phyloP scores from a whole-genome alignment of 2,113 vertebrate species.

The Fulica atra region DNA sequence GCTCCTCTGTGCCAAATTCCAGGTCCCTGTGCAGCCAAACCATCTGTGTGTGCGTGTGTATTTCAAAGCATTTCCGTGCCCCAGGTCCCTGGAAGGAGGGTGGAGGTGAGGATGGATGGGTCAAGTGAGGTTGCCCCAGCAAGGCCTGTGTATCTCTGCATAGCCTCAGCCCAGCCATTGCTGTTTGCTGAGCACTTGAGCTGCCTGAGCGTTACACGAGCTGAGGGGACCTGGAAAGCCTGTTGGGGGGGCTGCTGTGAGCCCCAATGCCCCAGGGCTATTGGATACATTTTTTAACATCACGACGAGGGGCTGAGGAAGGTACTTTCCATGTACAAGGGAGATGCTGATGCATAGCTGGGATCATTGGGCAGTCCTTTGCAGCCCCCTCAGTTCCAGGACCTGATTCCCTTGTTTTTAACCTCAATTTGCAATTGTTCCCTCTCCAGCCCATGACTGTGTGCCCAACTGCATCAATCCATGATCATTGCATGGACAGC shows the following conservation, averaged over 20 bases:
- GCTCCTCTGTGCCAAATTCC: not conserved
- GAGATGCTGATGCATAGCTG: not conserved
- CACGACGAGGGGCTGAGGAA: not conserved
- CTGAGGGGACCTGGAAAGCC: not conserved
- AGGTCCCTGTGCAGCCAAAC: not conserved
- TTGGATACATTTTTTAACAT: not conserved
- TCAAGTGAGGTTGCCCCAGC: not conserved
- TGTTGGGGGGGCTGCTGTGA: not conserved
- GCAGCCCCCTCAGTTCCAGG: not conserved
- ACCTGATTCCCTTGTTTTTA: not conserved
- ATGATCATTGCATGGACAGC: not conserved
- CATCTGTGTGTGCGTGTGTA: too few species aligned
- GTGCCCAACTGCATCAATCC: not conserved
- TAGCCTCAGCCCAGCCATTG: not conserved
- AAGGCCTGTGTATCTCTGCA: not conserved
- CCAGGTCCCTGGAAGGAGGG: not conserved
- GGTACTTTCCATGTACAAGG: fast-evolving
- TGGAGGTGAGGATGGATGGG: not conserved
- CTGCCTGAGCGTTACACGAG: not conserved
- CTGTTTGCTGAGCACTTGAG: not conserved
- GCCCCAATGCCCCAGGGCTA: not conserved
- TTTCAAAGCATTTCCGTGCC: not conserved
- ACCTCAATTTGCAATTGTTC: not conserved
- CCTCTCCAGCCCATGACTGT: not conserved
- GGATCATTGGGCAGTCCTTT: not conserved